phyloP scores from a whole-genome alignment of 1,140 invertebrate species.

The Saccostrea cuccullata region DNA sequence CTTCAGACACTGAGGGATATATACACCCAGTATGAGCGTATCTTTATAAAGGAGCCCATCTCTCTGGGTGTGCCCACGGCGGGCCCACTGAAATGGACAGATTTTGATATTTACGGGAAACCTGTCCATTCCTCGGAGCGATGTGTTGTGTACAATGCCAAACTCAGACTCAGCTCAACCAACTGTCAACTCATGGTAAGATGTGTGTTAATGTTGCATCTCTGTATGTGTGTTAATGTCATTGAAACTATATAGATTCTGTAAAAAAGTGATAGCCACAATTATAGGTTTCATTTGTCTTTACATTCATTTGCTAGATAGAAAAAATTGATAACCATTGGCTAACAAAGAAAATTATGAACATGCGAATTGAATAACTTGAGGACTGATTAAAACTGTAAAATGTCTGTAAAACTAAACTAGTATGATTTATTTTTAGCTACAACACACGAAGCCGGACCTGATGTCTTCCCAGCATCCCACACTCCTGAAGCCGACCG shows the following conservation, averaged over 20 bases:
- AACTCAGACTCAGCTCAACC: conserved; percentile 62
- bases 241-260: too few species aligned
- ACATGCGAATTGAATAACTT: too few species aligned
- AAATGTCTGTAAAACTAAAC: not conserved
- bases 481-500: conserved; percentile 68
- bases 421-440: conserved; percentile 57
- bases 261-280: too few species aligned
- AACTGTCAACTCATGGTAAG: conserved; percentile 74
- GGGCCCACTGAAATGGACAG: conserved; percentile 69
- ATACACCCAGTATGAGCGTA: conserved; percentile 70
- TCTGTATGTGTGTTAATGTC: too few species aligned
- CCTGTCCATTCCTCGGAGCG: conserved; percentile 71
- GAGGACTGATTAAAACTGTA: too few species aligned
- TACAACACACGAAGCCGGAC: conserved; percentile 70
- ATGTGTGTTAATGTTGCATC: too few species aligned
- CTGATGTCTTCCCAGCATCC: conserved; percentile 66
- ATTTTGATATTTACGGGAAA: conserved; percentile 74
- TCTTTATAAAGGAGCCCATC: conserved; percentile 62
- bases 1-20: conserved; percentile 70
- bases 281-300: too few species aligned
- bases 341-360: too few species aligned
- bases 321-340: too few species aligned
- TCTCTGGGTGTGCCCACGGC: conserved; percentile 57
- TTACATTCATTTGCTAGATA: not conserved
- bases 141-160: conserved; percentile 74